Conservation (phyloP, 2,888 invertebrate genomes). For the Poecilobothrus nobilitatus region DNA sequence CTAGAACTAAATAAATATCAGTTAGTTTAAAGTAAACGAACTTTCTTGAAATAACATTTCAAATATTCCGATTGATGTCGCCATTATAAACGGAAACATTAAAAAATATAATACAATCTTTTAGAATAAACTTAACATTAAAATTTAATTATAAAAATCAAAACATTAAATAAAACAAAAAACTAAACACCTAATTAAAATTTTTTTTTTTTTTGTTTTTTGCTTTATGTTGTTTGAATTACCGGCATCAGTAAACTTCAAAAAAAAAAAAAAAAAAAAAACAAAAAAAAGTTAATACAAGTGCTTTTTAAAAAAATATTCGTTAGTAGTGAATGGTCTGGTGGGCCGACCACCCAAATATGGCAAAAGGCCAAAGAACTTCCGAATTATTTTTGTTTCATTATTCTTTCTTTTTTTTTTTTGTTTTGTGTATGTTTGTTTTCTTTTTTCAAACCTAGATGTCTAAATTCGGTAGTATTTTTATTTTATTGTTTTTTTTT, state of each 20-base stretch:
- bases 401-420: not conserved
- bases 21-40: too few species aligned
- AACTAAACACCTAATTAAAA: not conserved
- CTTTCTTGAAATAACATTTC: too few species aligned
- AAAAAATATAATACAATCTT: too few species aligned
- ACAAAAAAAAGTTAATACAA: not conserved
- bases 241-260: not conserved
- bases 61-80: too few species aligned
- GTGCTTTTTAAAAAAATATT: not conserved
- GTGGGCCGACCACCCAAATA: slow-evolving; percentile 1
- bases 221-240: not conserved
- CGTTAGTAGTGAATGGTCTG: not conserved
- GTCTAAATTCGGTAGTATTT: not conserved
- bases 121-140: too few species aligned
- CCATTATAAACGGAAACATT: too few species aligned
- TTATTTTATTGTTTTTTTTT: too few species aligned
- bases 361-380: slow-evolving; percentile 6
- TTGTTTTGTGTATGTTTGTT: not conserved
- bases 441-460: not conserved
- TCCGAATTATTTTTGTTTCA: not conserved
- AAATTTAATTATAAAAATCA: too few species aligned
- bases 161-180: too few species aligned
- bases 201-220: not conserved
- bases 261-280: too few species aligned
- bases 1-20: too few species aligned